phyloP scores from a whole-genome alignment of 2,113 vertebrate species.

The Pygoscelis antarcticus region DNA sequence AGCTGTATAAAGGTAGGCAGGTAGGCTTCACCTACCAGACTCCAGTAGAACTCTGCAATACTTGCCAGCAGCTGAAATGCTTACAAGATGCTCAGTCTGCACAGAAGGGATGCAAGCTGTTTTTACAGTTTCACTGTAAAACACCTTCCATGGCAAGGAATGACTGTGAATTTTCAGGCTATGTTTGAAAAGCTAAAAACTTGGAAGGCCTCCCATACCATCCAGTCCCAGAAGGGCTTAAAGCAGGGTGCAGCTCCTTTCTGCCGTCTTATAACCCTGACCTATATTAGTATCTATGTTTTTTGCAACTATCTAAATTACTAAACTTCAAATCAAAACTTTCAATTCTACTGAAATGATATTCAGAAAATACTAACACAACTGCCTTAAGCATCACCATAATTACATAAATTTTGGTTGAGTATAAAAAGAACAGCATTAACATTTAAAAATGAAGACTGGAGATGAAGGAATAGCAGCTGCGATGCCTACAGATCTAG shows the following conservation, averaged over 20 bases:
- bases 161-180: conserved; percentile 2
- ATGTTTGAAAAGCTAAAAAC: background rate
- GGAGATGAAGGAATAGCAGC: background rate
- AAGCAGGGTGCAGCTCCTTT: background rate
- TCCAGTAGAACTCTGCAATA: background rate
- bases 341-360: background rate
- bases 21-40: background rate
- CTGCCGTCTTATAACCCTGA: background rate
- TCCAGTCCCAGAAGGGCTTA: background rate
- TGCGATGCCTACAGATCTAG: background rate
- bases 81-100: background rate
- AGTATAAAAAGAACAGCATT: background rate
- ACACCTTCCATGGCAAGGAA: background rate
- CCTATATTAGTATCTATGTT: background rate
- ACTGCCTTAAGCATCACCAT: background rate
- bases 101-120: conserved; percentile 13
- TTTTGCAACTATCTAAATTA: background rate
- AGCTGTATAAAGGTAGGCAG: background rate
- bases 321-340: background rate
- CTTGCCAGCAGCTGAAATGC: conserved; percentile 3
- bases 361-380: background rate
- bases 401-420: background rate
- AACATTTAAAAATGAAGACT: background rate
- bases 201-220: background rate
- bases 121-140: background rate